Conservation (phyloP, 2,888 invertebrate species). For the Arrhopalites spinosus region DNA sequence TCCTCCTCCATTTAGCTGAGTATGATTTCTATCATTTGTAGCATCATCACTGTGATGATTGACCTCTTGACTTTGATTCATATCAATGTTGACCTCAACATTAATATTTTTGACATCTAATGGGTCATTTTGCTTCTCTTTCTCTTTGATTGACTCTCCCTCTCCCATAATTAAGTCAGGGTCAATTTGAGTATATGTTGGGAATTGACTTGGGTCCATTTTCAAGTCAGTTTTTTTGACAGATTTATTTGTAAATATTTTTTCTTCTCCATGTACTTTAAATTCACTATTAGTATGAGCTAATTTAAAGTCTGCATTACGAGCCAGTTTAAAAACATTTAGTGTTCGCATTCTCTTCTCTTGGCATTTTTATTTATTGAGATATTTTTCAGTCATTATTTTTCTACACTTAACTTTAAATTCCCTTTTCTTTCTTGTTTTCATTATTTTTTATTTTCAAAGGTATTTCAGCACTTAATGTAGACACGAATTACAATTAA, state of each 20-base stretch:
- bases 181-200: conserved; percentile 22
- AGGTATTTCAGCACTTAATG: no score
- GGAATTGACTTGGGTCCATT: no score
- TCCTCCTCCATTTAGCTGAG: neutral
- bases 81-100: no score
- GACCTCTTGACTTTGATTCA: no score
- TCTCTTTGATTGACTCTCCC: neutral
- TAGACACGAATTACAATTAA: no score
- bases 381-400: neutral
- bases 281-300: neutral
- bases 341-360: conserved; percentile 15
- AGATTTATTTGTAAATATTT: neutral
- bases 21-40: neutral
- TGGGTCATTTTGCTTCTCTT: no score
- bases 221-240: no score
- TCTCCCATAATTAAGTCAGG: no score
- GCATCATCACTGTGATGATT: neutral
- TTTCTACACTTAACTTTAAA: neutral
- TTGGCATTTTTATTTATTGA: no score
- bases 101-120: neutral
- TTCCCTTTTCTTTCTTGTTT: neutral
- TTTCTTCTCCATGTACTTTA: neutral
- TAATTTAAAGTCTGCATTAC: conserved; percentile 28
- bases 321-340: conserved; percentile 32
- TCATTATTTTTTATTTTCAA: no score